Base-by-base conservation (phyloP, 1,140 invertebrate genomes). In the roundworm (Caenorhabditis elegans) region DNA sequence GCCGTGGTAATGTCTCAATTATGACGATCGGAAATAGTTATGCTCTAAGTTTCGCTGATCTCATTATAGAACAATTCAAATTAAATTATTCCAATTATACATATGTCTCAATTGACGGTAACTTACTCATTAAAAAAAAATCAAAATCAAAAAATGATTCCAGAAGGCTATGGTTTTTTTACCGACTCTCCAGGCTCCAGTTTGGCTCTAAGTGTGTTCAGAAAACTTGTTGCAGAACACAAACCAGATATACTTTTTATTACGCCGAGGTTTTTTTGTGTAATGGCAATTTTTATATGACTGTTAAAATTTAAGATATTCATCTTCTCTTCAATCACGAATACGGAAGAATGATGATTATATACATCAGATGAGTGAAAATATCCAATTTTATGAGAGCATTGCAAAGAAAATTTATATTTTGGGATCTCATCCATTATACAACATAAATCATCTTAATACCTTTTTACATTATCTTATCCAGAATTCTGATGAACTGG, bases 241-340 rank as follows among this genome's bases (percentile, higher is more conserved):
- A 70, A 43, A n/a, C 60, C 60, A 0, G 60, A 70, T 70, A 34
- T 70, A 0, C 31, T 70, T 13, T 36, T 70, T 13, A 43, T 70
- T 1, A 39, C 19, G 3, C 31, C 60, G 22, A 70, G 28, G 53
- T 60, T 13, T n/a, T 17, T 4, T 24, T 26, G 1, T 17, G 49
- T 8, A 24, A 6, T 2, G 6, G 11, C 49, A 0, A 24, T 5
- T 26, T 53, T 53, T 1, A 26, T 26, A n/a, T n/a, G n/a, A n/a
- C n/a, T n/a, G n/a, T n/a, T n/a, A n/a, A n/a, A n/a, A n/a, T n/a
- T 60, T 34, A 11, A 60, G 60, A 70, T 70, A 70, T 43, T 28
- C 34, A 22, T 1, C 2, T 19, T 39, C 31, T 1, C 4, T 60
- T 0, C 10, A 13, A 70, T 3, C 8, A 10, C 34, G 31, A n/a